These are phyloP conservation scores for Biston stratarius DNA, from an alignment of 2,888 invertebrate species.

Conservation along the genomic window DNA sequence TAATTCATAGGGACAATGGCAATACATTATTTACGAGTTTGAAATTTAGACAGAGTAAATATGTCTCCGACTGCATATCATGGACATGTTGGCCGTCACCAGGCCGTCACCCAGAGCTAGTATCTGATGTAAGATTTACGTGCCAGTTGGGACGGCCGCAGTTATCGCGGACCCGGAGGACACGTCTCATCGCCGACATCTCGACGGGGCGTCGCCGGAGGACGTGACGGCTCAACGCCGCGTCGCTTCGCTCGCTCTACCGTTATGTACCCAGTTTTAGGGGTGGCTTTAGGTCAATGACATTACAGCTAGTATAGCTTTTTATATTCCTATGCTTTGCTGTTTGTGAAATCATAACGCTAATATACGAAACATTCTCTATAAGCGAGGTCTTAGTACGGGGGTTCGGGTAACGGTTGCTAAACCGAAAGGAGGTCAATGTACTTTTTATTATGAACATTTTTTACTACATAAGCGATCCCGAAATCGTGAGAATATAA, in stretches of 20 bases:
- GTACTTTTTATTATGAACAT: no score
- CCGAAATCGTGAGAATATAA: no score
- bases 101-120: conserved; percentile 55
- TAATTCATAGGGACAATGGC: no score
- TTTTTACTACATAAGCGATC: no score
- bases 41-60: no score
- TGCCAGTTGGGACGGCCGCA: conserved; percentile 61
- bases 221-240: conserved; percentile 29
- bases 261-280: conserved; percentile 25
- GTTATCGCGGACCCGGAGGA: conserved; percentile 55
- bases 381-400: no score
- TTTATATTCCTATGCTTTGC: not conserved
- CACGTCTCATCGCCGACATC: conserved; percentile 52
- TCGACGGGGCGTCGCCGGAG: conserved; percentile 60
- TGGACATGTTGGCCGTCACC: conserved; percentile 47
- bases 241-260: conserved; percentile 4
- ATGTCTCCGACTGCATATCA: conserved; percentile 52
- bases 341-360: not conserved
- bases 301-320: conserved; percentile 25
- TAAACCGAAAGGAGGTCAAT: no score
- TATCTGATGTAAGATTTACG: conserved; percentile 78
- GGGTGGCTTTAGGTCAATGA: conserved; percentile 20
- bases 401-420: no score
- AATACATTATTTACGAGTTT: no score
- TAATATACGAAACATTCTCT: not conserved